phyloP scores from a whole-genome alignment of 2,888 invertebrate genomes.

The Cryptocephalus moraei region DNA sequence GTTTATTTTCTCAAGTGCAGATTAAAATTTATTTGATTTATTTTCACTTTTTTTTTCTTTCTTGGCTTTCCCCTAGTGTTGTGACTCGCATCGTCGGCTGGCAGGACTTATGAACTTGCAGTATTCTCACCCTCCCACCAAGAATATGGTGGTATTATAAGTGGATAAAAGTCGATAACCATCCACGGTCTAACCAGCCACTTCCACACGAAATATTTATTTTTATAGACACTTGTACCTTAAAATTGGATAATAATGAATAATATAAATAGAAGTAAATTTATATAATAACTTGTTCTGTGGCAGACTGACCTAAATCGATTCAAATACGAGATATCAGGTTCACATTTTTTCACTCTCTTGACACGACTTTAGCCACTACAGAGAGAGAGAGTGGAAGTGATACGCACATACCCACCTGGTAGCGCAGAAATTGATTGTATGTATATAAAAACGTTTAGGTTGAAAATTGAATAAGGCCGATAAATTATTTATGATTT shows the following conservation, averaged over 20 bases:
- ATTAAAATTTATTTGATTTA: conserved; percentile 31
- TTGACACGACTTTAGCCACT: conserved; percentile 2
- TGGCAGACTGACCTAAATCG: conserved; percentile 17
- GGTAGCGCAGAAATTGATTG: neutral
- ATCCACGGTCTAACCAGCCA: conserved; percentile 33
- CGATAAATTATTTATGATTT: neutral
- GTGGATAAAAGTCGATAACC: neutral
- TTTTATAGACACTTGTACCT: conserved; percentile 32
- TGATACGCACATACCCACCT: neutral
- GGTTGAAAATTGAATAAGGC: neutral
- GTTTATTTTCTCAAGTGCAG: conserved; percentile 22
- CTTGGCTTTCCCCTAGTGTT: conserved; percentile 23
- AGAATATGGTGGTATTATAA: neutral
- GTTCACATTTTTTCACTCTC: conserved; percentile 1
- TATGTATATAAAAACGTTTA: neutral
- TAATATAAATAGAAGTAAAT: conserved; percentile 17
- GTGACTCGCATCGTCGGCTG: conserved; percentile 8
- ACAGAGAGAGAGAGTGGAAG: neutral
- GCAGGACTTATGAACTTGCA: neutral
- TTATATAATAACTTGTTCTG: conserved; percentile 17
- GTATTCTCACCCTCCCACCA: neutral
- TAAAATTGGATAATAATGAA: conserved; percentile 27
- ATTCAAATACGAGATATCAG: conserved; percentile 9
- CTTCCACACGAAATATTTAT: conserved; percentile 33
- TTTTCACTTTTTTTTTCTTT: conserved; percentile 27